phyloP scores from a whole-genome alignment of 2,888 invertebrate species.

The Plebejus melissa region DNA sequence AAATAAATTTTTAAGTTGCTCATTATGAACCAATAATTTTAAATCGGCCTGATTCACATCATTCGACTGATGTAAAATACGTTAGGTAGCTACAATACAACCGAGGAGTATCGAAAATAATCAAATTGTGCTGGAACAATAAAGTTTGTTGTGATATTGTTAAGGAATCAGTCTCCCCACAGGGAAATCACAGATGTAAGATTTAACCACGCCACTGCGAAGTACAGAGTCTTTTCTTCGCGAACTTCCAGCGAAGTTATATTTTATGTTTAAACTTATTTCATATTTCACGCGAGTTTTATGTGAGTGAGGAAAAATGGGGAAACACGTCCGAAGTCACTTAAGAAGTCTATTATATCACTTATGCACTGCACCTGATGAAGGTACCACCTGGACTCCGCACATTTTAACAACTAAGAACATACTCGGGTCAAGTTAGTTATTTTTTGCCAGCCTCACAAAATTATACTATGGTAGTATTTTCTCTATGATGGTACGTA shows the following conservation, averaged over 20 bases:
- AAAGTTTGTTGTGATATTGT: conserved; percentile 9
- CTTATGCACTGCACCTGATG: conserved; percentile 27
- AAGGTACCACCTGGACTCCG: neutral
- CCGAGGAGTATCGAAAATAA: neutral
- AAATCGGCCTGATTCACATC: neutral
- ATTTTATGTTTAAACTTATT: conserved; percentile 68
- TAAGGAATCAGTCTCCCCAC: conserved; percentile 27
- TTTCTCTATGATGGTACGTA: no score
- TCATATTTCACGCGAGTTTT: conserved; percentile 54
- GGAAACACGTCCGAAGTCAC: conserved; percentile 30
- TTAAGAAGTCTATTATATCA: conserved; percentile 26
- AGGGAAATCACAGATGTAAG: conserved; percentile 30
- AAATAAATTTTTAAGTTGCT: no score
- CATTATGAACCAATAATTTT: neutral
- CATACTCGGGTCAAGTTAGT: neutral
- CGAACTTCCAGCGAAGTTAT: conserved; percentile 54
- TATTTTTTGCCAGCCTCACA: neutral
- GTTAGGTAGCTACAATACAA: neutral
- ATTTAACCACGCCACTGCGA: conserved; percentile 29
- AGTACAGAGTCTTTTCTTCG: conserved; percentile 32
- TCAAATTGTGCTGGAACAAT: neutral
- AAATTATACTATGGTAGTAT: neutral
- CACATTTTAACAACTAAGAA: neutral
- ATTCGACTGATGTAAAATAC: neutral
- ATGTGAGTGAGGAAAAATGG: conserved; percentile 30